Percentiles rank a stretch among this genome's conserved stretches.
These are phyloP conservation scores for Xerus inauris DNA, from an alignment of 2,113 vertebrate genomes.

Conservation along the genomic window DNA sequence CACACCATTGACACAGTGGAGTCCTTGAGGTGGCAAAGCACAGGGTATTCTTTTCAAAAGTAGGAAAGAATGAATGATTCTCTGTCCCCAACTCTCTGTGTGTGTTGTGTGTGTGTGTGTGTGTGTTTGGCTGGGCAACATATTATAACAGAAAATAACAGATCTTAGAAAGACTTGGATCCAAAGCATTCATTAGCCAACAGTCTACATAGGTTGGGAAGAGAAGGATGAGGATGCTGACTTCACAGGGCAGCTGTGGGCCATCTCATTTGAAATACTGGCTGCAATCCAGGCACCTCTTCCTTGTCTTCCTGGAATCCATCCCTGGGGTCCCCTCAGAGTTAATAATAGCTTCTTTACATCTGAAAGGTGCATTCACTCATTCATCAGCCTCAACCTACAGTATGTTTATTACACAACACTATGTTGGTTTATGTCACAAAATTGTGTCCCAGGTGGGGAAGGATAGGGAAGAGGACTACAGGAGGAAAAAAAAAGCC, in stretches of 20 bases:
- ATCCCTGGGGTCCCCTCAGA: not conserved
- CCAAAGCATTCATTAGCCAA: not conserved
- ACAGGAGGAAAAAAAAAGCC: not conserved
- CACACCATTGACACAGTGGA: not conserved
- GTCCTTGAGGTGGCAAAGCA: not conserved
- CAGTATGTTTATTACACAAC: not conserved
- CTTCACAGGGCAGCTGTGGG: not conserved
- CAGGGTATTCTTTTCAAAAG: not conserved
- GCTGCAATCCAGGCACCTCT: not conserved
- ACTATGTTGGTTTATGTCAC: not conserved
- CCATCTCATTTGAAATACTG: not conserved
- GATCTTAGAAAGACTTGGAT: not conserved
- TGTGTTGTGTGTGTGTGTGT: too few species aligned
- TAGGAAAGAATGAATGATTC: not conserved
- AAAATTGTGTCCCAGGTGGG: not conserved
- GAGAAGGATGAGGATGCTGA: not conserved
- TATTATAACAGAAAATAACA: not conserved
- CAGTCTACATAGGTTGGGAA: not conserved
- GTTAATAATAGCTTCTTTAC: not conserved
- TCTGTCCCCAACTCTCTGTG: not conserved
- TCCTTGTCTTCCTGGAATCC: not conserved
- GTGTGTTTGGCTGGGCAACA: too few species aligned
- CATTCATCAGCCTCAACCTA: not conserved
- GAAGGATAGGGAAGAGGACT: not conserved
- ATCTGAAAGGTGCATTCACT: not conserved